A percentile compares a stretch with the other conserved stretches of the same genome.
phyloP scores from a whole-genome alignment of 2,113 vertebrate genomes.

The Brienomyrus longianalis region DNA sequence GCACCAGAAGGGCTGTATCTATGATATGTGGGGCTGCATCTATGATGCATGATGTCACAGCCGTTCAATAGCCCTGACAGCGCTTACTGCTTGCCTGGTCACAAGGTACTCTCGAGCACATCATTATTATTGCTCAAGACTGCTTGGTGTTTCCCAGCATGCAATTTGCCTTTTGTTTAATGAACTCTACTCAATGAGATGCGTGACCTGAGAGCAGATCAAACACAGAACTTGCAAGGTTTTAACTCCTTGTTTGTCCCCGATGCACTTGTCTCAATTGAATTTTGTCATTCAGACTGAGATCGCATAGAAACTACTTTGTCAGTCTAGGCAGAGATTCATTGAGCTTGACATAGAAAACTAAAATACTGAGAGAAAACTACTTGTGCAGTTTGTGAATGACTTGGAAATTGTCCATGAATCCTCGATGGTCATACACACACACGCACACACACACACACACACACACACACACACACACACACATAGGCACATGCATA shows the following conservation, averaged over 20 bases:
- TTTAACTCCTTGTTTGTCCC: slow-evolving; percentile 23
- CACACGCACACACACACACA: too few species aligned
- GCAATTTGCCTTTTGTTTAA: slow-evolving; percentile 2
- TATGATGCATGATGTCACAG: neutral
- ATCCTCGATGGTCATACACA: neutral
- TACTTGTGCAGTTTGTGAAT: neutral
- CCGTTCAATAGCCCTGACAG: neutral
- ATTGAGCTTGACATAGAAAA: neutral
- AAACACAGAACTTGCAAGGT: slow-evolving; percentile 27
- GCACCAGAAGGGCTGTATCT: neutral
- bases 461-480: too few species aligned
- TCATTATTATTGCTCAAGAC: slow-evolving; percentile 17
- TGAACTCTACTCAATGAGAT: slow-evolving; percentile 16
- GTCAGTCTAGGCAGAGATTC: neutral
- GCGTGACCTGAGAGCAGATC: neutral
- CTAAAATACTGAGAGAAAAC: neutral
- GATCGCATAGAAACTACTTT: neutral
- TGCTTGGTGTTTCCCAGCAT: neutral
- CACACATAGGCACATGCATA: too few species aligned
- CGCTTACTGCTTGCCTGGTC: slow-evolving; percentile 6
- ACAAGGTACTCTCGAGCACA: slow-evolving; percentile 8
- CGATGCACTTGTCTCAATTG: slow-evolving; percentile 27
- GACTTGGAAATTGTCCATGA: neutral
- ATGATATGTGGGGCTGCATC: neutral
- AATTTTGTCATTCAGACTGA: slow-evolving; percentile 11